Conservation (phyloP, 92 coral and sea anemone species). For the Zoanthus sociatus region DNA sequence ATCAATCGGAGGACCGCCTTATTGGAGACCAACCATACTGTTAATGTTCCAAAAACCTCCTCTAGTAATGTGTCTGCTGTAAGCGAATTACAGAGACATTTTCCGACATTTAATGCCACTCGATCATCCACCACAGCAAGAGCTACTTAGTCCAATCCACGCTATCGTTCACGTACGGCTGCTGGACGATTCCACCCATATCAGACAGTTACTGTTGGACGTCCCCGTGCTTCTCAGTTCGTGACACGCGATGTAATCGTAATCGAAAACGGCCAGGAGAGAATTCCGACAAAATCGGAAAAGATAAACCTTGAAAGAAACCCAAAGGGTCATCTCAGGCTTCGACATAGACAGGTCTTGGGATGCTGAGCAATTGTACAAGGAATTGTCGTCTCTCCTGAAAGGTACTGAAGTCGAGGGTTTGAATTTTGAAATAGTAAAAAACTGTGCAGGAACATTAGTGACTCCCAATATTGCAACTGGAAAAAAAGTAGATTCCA, state of each 20-base stretch:
- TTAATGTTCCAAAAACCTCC: background rate
- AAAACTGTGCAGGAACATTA: no score
- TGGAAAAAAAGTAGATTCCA: no score
- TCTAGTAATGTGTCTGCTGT: background rate
- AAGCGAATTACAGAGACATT: no score
- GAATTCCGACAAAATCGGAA: no score
- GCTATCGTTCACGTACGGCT: no score
- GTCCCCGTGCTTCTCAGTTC: background rate
- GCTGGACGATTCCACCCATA: no score
- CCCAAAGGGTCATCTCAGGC: background rate
- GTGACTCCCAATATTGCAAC: no score
- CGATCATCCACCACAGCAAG: no score
- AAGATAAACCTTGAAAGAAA: background rate
- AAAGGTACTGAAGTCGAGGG: background rate
- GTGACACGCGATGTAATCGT: constrained; percentile 20
- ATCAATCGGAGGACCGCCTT: no score
- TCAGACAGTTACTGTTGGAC: background rate
- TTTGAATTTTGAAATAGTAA: background rate
- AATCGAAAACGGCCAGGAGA: background rate
- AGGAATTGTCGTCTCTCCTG: background rate
- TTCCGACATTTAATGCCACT: no score
- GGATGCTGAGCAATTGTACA: background rate
- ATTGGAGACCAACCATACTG: background rate
- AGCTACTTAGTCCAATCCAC: no score
- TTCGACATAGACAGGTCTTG: constrained; percentile 4